Percentiles rank a stretch among this genome's conserved stretches.
phyloP scores from a whole-genome alignment of 2,888 invertebrate genomes.

The Cheilosia variabilis region DNA sequence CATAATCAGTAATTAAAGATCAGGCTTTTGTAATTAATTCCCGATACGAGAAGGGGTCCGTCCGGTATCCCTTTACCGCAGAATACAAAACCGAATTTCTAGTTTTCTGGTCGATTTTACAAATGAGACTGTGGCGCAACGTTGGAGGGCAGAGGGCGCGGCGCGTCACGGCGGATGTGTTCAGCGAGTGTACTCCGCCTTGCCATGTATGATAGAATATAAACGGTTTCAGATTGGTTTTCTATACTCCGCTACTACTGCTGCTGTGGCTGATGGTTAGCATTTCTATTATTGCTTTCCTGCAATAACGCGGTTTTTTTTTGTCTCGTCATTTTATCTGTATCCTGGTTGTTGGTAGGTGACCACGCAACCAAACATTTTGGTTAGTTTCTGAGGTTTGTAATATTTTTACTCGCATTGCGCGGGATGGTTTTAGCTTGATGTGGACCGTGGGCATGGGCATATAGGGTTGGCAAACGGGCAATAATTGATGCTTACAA shows the following conservation, averaged over 20 bases:
- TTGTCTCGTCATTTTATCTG: conserved; percentile 8
- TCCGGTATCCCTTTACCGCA: conserved; percentile 39
- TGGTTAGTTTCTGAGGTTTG: conserved; percentile 74
- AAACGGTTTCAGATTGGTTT: conserved; percentile 72
- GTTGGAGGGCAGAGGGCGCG: conserved; percentile 11
- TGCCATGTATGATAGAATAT: conserved; percentile 66
- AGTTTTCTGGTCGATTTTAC: conserved; percentile 68
- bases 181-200: conserved; percentile 40
- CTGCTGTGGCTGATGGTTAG: conserved; percentile 55
- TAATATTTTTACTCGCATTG: conserved; percentile 57
- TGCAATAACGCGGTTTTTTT: conserved; percentile 41
- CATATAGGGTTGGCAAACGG: neutral
- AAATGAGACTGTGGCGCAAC: conserved; percentile 63
- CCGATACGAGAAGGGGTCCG: neutral
- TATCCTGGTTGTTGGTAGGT: conserved; percentile 16
- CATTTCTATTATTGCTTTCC: conserved; percentile 69
- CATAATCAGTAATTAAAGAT: conserved; percentile 75
- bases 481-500: conserved; percentile 53
- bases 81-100: conserved; percentile 66
- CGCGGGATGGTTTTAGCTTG: neutral
- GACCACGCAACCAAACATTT: conserved; percentile 47
- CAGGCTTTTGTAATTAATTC: conserved; percentile 70
- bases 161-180: conserved; percentile 26
- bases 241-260: conserved; percentile 63
- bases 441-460: neutral